Base-by-base conservation (phyloP, 2,113 vertebrate genomes). In the Carettochelys insculpta region DNA sequence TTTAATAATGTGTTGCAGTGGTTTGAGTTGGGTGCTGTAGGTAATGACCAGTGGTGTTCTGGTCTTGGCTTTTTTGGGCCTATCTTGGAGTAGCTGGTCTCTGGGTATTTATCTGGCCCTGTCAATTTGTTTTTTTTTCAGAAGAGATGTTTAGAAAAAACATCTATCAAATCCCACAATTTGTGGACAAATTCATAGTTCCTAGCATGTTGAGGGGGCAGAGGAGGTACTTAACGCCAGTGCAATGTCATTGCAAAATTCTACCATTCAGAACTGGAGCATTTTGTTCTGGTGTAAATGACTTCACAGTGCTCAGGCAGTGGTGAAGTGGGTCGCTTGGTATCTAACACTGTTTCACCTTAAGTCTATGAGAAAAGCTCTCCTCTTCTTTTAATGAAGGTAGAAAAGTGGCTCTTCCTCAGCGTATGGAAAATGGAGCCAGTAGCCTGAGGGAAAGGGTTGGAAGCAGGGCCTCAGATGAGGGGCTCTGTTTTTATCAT, bases 301-400 rank as follows among this genome's bases (percentile, higher is more conserved):
- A 8, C 2, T 48, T 24, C 48, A 50, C 17, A 0, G 1, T 19
- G 0, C 1, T 1, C 38, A 76, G 54, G 5, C 5, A 52, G 29
- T 2, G 75, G 3, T 50, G 41, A 84, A 14, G 22, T 51, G 3
- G 22, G 76, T 12, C 52, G 3, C 17, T 20, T 25, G 10, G 19
- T 11, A 85, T 47, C 34, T 29, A 8, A 2, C 25, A 38, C 61
- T 80, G 17, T 24, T 84, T 86, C 31, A 24, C 77, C 29, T 41
- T 34, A 45, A 85, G 53, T 31, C 86, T 78, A 6, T 80, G 73
- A 48, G 20, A 75, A 31, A 82, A 2, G 3, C 2, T 68, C 5
- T n/a, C 19, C 61, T 16, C n/a, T 51, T 11, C 22, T 31, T 85
- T 76, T 22, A 11, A 29, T 34, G 43, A 1, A 8, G 27, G 5